Conservation (phyloP, 2,113 vertebrate species). For the Egretta garzetta region DNA sequence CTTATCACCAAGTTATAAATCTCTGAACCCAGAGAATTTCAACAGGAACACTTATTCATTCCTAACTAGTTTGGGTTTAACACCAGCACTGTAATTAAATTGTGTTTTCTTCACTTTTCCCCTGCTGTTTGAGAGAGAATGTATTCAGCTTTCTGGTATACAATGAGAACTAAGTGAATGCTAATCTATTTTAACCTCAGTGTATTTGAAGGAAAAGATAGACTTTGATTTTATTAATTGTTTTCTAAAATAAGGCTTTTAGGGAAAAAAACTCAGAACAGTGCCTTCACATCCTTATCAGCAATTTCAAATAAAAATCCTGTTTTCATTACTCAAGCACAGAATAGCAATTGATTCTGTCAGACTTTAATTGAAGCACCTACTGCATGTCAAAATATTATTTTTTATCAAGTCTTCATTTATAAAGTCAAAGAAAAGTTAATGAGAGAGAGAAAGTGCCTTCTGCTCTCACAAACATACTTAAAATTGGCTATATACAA, state of each 20-base stretch:
- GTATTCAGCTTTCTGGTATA: conserved; percentile 56
- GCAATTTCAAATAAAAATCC: conserved; percentile 60
- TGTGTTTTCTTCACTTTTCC: conserved; percentile 58
- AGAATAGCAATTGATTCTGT: conserved; percentile 58
- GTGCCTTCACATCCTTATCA: conserved; percentile 22
- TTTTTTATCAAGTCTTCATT: conserved; percentile 14
- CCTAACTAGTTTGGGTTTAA: conserved; percentile 46
- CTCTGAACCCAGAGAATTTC: conserved; percentile 54
- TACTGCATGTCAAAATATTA: conserved; percentile 52
- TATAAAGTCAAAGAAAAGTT: conserved; percentile 28
- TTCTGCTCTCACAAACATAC: neutral
- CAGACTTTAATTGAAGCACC: conserved; percentile 45
- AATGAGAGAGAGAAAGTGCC: neutral
- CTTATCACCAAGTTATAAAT: conserved; percentile 50
- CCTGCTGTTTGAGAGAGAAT: conserved; percentile 64
- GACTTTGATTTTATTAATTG: conserved; percentile 66
- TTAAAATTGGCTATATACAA: neutral
- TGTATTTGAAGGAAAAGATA: conserved; percentile 46
- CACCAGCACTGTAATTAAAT: conserved; percentile 60
- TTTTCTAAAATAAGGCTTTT: conserved; percentile 52
- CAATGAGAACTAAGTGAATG: conserved; percentile 52
- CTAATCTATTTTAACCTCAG: conserved; percentile 55
- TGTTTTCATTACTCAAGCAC: conserved; percentile 39
- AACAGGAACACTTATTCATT: conserved; percentile 37
- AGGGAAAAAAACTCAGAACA: neutral